Evolutionary conservation across 2,888 invertebrate genomes (phyloP).

Genomic region (Rhopalosiphum nymphaeae): DNA sequence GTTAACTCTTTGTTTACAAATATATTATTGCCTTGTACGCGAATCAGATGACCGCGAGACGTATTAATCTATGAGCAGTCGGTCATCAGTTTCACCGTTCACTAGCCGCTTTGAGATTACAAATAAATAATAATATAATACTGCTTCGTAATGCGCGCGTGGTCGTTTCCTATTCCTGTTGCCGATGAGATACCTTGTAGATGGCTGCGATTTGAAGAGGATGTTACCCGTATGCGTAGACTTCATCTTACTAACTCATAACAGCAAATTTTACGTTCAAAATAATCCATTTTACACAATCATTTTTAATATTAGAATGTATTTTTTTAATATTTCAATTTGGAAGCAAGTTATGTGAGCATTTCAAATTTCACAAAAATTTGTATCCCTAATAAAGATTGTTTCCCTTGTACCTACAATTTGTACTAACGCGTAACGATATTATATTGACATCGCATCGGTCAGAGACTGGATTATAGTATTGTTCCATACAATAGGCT

Average conservation of each 20-base stretch:
- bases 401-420: not conserved
- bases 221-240: not conserved
- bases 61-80: not conserved
- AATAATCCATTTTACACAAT: not conserved
- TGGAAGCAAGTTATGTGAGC: not conserved
- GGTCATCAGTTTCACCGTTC: slow-evolving; percentile 4
- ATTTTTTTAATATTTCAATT: not conserved
- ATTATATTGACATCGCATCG: not conserved
- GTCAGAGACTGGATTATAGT: not conserved
- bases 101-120: not conserved
- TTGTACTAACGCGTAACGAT: not conserved
- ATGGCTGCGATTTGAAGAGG: not conserved
- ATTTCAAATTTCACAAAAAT: not conserved
- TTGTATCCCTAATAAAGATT: not conserved
- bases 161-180: not conserved
- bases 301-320: not conserved
- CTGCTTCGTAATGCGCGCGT: not conserved
- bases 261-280: not conserved
- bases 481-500: not conserved
- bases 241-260: not conserved
- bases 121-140: not conserved
- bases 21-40: slow-evolving; percentile 10
- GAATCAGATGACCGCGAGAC: not conserved
- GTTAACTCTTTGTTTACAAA: not conserved
- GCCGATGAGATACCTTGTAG: too few relatives aligned